Evolutionary conservation across 1,140 invertebrate species (phyloP), one percentile per base, ranked within the genome.

Genomic region (Heliothis virescens): DNA sequence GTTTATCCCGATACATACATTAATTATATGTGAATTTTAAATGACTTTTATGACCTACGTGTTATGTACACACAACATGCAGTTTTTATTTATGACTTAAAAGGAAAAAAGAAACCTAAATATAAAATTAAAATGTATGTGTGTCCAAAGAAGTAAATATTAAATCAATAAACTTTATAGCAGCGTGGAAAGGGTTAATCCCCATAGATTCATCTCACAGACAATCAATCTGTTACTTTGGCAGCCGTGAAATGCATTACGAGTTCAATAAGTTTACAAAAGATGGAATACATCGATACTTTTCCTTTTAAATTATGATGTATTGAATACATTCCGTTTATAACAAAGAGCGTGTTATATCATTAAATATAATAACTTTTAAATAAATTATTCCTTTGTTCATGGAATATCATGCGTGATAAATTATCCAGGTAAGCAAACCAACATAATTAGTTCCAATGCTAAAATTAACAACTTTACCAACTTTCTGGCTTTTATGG

Each of bases 181-280:
- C 34, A 7, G 5, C 21, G 12, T 15, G 34, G 63, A 16, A 67
- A 53, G 74, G 74, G 74, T 76, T 76, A 13, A 52, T 53, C 74
- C 48, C 59, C 60, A 3, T 60, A 13, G 34, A 41, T 4, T 41
- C 21, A 12, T 3, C 13, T 2, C 9, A 12, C 16, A 29, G 59
- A 41, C 74, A 41, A 53, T 65, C 74, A 47, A 76, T 65, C 53
- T 75, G 12, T 55, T 34, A 65, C 47, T 76, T 16, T 65, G 74
- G 26, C 74, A 65, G 21, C 74, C 50, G 57, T 76, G 29, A 65
- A 76, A 34, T 76, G 74, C 53, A 72, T 72, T 55, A n/a, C 12
- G 18, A 10, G 2, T 15, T 50, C 13, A 29, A 55, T 26, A 15
- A 47, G 29, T 47, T 16, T 47, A 10, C 62, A 47, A 47, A 41